Percentiles rank a stretch among this genome's conserved stretches.
These are phyloP conservation scores for Xyrichtys novacula DNA, from an alignment of 2,797 vertebrate species.

Conservation along the genomic window DNA sequence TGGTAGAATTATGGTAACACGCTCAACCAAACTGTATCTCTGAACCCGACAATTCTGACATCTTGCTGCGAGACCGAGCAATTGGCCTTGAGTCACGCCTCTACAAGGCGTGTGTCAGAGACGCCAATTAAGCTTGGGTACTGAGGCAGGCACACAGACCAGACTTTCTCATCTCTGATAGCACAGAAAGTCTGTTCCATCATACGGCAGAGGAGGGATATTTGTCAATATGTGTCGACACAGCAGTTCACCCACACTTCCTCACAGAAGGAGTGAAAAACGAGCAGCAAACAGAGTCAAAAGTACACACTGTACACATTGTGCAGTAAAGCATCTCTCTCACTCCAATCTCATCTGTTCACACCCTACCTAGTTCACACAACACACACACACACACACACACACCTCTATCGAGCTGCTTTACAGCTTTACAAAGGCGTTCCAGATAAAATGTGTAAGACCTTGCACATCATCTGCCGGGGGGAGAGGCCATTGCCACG, in stretches of 20 bases:
- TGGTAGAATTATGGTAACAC: slow-evolving; percentile 10
- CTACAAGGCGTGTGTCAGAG: slow-evolving; percentile 53
- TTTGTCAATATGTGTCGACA: slow-evolving; percentile 25
- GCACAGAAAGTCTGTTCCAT: not conserved
- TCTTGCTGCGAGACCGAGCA: slow-evolving; percentile 31
- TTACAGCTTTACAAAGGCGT: slow-evolving; percentile 12
- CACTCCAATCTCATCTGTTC: not conserved
- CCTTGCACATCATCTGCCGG: slow-evolving; percentile 17
- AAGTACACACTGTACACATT: not conserved
- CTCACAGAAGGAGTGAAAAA: slow-evolving; percentile 1
- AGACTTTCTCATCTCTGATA: slow-evolving; percentile 16
- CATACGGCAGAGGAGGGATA: not conserved
- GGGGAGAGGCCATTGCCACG: slow-evolving; percentile 14
- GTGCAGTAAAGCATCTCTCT: not conserved
- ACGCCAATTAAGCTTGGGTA: slow-evolving; percentile 53
- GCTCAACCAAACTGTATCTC: slow-evolving; percentile 6
- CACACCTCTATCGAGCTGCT: not conserved
- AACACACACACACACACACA: not conserved
- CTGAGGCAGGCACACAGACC: slow-evolving; percentile 12
- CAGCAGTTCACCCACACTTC: slow-evolving; percentile 3
- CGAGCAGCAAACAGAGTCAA: slow-evolving; percentile 10
- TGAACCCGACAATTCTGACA: slow-evolving; percentile 25
- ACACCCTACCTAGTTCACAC: too few relatives aligned
- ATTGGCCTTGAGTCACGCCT: slow-evolving; percentile 58
- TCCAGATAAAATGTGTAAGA: slow-evolving; percentile 15